Base-by-base conservation (phyloP, 2,797 vertebrate species). In the Bradypus variegatus region DNA sequence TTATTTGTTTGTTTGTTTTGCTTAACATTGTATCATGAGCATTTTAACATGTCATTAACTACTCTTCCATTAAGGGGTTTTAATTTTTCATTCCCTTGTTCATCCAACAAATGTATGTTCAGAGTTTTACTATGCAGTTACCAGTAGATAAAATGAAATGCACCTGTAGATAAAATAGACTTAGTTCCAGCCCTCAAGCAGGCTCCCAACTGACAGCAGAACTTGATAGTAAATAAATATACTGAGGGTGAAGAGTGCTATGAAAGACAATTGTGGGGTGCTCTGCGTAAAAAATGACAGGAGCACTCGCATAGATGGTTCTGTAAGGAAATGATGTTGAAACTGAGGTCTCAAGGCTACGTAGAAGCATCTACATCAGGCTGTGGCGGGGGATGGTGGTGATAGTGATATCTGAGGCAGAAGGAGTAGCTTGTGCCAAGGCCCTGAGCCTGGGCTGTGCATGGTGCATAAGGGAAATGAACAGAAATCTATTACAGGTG, bases 391-490 rank as follows among this genome's bases (percentile, higher is more conserved):
- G 38, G 25, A 25, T 58, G 58, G 58, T 23, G 58, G 21, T 58
- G 21, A 19, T 58, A 85, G 53, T 8, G 12, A 38, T 7, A 0
- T 29, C 27, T 58, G 8, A 81, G 29, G 33, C 38, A 25, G 65
- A 60, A 53, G 18, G 6, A 53, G 45, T 1, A 36, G 50, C 25
- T 2, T 6, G 65, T 70, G 91, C 60, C 31, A 75, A 77, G 77
- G 55, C 67, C 91, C 64, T 12, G n/a, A 11, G 33, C 23, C 78
- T 80, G 36, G 36, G 23, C 55, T 8, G 41, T 5, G 0, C 4
- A 0, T 2, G 29, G 31, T 29, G 13, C 31, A 1, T 0, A 14
- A 48, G 67, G 85, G 64, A 25, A 67, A 27, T 0, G 5, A 12
- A 38, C 31, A 79, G 67, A 38, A 86, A 73, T 10, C n/a, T n/a